A percentile compares a stretch with the other conserved stretches of the same genome.
phyloP scores from a whole-genome alignment of 2,888 invertebrate species.

The Chydorus sphaericus region DNA sequence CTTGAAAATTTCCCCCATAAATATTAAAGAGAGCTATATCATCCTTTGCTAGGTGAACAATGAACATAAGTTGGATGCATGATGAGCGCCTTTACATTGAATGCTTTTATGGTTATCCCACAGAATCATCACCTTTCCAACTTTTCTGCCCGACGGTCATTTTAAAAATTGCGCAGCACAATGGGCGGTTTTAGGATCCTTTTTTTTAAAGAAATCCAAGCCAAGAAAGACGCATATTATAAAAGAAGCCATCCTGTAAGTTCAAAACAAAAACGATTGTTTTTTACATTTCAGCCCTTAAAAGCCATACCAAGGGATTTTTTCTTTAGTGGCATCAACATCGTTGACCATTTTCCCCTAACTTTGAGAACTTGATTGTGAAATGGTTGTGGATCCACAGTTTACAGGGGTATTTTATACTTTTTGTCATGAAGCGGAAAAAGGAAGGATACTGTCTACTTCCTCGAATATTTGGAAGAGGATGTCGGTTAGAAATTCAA shows the following conservation, averaged over 20 bases:
- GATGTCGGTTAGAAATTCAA: too few relatives aligned
- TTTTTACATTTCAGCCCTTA: too few relatives aligned
- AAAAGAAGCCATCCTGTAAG: conserved; percentile 6
- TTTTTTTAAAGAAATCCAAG: conserved; percentile 51
- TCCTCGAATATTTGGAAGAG: too few relatives aligned
- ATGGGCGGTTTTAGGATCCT: conserved; percentile 66
- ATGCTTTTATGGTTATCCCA: not conserved
- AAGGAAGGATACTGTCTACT: too few relatives aligned
- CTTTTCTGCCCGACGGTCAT: too few relatives aligned
- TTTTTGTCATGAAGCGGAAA: too few relatives aligned
- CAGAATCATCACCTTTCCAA: too few relatives aligned
- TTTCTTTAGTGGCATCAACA: not conserved
- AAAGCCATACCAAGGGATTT: conserved; percentile 26
- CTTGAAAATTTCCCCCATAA: too few relatives aligned
- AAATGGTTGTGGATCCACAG: too few relatives aligned
- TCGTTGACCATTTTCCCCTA: conserved; percentile 10
- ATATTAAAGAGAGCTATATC: conserved; percentile 14
- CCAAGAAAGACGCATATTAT: conserved; percentile 44
- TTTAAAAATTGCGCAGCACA: conserved; percentile 65
- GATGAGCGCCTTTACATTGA: conserved; percentile 30
- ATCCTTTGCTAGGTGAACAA: not conserved
- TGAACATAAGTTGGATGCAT: conserved; percentile 55
- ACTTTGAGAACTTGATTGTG: too few relatives aligned
- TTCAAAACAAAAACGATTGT: not conserved
- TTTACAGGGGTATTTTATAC: too few relatives aligned